Evolutionary conservation across 2,797 vertebrate species (phyloP), one percentile per base, ranked within the genome.

Genomic region (Argya squamiceps): DNA sequence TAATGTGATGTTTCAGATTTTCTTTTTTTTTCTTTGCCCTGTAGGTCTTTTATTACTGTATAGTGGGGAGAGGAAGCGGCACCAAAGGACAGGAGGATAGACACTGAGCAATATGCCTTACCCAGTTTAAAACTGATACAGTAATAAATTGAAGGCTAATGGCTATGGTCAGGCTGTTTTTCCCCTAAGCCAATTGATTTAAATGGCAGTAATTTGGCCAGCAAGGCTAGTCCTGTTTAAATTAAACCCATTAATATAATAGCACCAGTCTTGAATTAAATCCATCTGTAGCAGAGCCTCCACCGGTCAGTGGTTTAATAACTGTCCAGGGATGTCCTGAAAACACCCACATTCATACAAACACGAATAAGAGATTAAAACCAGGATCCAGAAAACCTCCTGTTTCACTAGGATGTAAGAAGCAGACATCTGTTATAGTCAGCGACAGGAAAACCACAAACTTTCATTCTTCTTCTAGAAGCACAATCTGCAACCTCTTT

Each of bases 181-280:
- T 88, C 97, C 96, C 97, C 95, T 97, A 98, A 98, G 97, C 97
- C 97, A 98, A 98, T 98, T 98, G 98, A 98, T 98, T 98, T 98
- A 98, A 98, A 98, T 98, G 96, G 97, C 97, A 98, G 98, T 98
- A 98, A 98, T 98, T 98, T 98, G 98, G 97, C 97, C 97, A 98
- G 98, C 69, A 96, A 98, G 97, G 92, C 97, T 97, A 98, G 97
- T 97, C 96, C 96, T 98, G 97, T 98, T 98, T 98, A 98, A 98
- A 98, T 98, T 98, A 98, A 98, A 98, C 76, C 97, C 98, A 98
- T 98, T 98, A 98, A 98, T 98, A 98, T 98, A 98, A 98, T 97
- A 98, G 96, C 97, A 96, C 96, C 96, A 97, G 95, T 96, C 96
- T 96, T 97, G 97, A 98, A 97, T 97, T 97, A 98, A 97, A 98